These are phyloP conservation scores for Oreotrochilus melanogaster DNA, from an alignment of 2,113 vertebrate genomes.

Conservation along the genomic window DNA sequence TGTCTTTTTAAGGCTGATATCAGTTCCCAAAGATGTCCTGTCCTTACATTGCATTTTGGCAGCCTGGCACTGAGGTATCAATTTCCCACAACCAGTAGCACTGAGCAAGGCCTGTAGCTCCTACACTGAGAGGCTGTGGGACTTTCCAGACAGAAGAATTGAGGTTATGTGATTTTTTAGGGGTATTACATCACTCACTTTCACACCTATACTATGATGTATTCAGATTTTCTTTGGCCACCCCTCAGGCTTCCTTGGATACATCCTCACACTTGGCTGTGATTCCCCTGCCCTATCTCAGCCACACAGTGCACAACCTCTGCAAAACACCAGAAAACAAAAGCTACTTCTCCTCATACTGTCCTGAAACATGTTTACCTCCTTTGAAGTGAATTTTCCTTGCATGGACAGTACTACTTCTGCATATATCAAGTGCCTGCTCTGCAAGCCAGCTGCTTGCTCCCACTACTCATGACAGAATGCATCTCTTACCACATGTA, in stretches of 20 bases:
- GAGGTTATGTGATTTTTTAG: not conserved
- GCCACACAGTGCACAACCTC: not conserved
- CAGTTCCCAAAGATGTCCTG: accelerated
- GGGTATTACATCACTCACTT: not conserved
- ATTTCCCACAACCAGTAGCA: not conserved
- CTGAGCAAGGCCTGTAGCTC: not conserved
- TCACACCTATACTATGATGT: accelerated
- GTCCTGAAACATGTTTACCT: accelerated
- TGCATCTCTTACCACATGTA: accelerated
- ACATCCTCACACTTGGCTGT: not conserved
- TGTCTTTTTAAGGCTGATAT: not conserved
- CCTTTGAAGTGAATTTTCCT: accelerated
- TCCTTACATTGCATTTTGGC: not conserved
- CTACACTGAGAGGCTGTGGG: not conserved
- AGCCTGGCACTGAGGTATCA: not conserved
- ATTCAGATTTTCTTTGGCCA: not conserved
- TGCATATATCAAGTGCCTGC: accelerated
- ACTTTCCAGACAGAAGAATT: not conserved
- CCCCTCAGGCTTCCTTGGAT: not conserved
- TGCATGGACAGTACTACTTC: accelerated
- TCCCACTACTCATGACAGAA: accelerated
- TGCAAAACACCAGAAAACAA: not conserved
- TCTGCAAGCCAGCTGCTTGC: not conserved
- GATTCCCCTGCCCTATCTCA: not conserved
- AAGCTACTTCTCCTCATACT: not conserved